Percentiles rank a stretch among this genome's conserved stretches.
Evolutionary conservation across 1,140 invertebrate genomes (phyloP).

Genomic region (Nasonia giraulti): DNA sequence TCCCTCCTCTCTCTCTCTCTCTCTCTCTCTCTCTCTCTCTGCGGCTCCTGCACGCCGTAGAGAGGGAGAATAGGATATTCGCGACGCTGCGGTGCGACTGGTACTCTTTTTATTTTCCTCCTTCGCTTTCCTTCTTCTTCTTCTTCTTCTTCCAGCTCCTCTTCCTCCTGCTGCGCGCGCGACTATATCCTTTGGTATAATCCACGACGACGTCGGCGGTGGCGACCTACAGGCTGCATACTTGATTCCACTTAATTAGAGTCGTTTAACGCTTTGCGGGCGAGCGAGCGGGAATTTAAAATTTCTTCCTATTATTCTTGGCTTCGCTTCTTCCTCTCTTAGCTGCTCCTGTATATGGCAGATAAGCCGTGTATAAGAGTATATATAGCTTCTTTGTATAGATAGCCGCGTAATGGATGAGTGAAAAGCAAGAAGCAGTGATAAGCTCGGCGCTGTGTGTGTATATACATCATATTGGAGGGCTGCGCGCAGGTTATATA

Average conservation of each 20-base stretch:
- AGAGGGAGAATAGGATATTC: conserved; percentile 50
- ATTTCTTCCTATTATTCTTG: neutral
- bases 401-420: neutral
- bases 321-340: too few species aligned
- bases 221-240: conserved; percentile 60
- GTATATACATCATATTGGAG: neutral
- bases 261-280: conserved; percentile 59
- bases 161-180: neutral
- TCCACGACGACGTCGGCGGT: neutral
- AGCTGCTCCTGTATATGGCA: too few species aligned
- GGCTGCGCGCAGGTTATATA: conserved; percentile 11
- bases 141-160: neutral
- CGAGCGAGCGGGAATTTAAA: neutral
- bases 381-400: neutral
- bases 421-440: neutral
- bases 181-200: neutral
- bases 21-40: too few species aligned
- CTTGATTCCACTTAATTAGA: conserved; percentile 70
- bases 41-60: neutral
- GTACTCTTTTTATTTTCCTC: neutral
- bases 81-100: conserved; percentile 34
- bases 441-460: neutral
- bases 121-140: neutral
- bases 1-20: neutral
- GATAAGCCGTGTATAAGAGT: neutral